Percentiles rank a stretch among this genome's conserved stretches.
Conservation (phyloP, 2,888 invertebrate genomes). For the Pediacus dermestoides region DNA sequence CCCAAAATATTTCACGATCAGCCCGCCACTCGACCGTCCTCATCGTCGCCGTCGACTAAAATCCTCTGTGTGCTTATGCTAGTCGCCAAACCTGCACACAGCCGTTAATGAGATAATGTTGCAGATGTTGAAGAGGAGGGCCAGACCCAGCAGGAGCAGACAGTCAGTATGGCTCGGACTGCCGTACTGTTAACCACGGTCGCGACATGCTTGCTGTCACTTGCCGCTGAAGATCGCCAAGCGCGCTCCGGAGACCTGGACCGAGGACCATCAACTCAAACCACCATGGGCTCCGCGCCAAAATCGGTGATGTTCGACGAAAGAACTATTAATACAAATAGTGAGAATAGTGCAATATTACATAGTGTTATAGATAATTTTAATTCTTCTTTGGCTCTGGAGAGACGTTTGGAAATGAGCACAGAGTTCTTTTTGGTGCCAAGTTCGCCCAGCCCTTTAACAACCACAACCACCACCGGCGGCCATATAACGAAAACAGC, state of each 20-base stretch:
- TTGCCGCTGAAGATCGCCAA: conserved; percentile 36
- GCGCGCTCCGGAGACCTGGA: conserved; percentile 38
- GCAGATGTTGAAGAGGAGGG: conserved; percentile 26
- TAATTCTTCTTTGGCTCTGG: conserved; percentile 26
- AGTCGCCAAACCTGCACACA: not conserved
- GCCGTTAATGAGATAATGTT: conserved; percentile 27
- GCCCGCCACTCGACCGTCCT: no score
- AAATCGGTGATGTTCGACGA: conserved; percentile 19
- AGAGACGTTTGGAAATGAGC: conserved; percentile 70
- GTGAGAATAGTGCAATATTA: not conserved
- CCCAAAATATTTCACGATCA: conserved; percentile 15
- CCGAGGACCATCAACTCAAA: conserved; percentile 33
- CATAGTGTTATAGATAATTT: conserved; percentile 3
- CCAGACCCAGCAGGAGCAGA: conserved; percentile 3
- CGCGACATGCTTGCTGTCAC: conserved; percentile 33
- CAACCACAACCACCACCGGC: conserved; percentile 37
- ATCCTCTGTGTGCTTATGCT: no score
- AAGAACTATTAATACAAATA: no score
- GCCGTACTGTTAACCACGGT: conserved; percentile 36
- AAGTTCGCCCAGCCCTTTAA: conserved; percentile 47
- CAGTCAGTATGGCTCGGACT: conserved; percentile 45
- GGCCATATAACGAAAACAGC: conserved; percentile 45
- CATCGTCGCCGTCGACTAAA: no score
- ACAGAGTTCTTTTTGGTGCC: conserved; percentile 82
- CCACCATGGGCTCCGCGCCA: conserved; percentile 13